These are phyloP conservation scores for Halcyon smyrnensis DNA, from an alignment of 2,797 vertebrate species.

Conservation along the genomic window DNA sequence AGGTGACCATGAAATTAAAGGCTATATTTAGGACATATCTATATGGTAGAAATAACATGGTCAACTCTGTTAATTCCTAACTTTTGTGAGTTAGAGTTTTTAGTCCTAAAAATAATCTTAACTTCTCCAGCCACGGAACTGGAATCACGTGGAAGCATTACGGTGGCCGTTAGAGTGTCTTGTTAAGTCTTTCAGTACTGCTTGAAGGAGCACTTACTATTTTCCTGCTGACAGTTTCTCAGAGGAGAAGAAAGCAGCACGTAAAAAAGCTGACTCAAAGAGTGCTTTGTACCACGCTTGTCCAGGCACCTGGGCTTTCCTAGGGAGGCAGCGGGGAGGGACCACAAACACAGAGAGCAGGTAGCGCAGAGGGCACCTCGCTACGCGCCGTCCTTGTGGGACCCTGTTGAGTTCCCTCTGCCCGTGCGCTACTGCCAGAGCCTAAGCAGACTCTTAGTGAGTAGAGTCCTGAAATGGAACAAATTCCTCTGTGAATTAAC, in stretches of 20 bases:
- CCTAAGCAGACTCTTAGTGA: neutral
- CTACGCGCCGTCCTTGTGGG: neutral
- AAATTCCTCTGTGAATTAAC: neutral
- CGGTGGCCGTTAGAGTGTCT: neutral
- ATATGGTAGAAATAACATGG: rapidly evolving
- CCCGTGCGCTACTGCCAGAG: rapidly evolving
- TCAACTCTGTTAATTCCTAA: neutral
- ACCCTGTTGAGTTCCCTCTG: neutral
- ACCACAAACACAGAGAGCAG: neutral
- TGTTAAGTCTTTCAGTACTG: neutral
- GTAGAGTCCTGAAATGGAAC: neutral
- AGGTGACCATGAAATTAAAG: neutral
- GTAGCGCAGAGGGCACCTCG: rapidly evolving
- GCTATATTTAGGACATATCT: neutral
- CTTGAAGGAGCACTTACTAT: neutral
- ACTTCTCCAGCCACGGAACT: neutral
- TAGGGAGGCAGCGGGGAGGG: neutral
- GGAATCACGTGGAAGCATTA: neutral
- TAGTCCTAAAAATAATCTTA: neutral
- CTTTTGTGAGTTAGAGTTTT: neutral
- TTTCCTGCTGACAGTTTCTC: neutral
- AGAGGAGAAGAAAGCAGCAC: neutral
- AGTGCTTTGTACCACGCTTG: neutral
- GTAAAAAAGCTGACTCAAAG: neutral
- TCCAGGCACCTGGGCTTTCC: neutral